Percentiles rank a stretch among this genome's conserved stretches.
phyloP scores from a whole-genome alignment of 2,113 vertebrate genomes.

The Climacteris rufus region DNA sequence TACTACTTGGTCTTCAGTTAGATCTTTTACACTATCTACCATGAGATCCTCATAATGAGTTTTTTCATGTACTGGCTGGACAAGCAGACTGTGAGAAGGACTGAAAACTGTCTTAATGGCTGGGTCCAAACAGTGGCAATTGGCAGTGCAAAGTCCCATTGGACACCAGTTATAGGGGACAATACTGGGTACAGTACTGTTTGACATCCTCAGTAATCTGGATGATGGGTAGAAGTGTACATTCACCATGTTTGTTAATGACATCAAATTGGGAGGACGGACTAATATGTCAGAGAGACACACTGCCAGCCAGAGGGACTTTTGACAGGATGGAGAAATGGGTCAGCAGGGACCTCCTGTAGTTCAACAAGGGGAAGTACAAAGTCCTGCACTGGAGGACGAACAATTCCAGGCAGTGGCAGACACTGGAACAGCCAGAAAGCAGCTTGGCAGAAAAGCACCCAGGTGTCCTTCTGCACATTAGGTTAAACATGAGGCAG shows the following conservation, averaged over 20 bases:
- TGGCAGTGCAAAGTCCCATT: background rate
- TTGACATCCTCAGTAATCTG: background rate
- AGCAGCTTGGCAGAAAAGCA: background rate
- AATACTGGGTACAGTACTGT: background rate
- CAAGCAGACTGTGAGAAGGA: background rate
- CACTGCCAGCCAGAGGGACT: background rate
- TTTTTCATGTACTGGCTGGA: background rate
- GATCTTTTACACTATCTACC: background rate
- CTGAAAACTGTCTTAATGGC: background rate
- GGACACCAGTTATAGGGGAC: background rate
- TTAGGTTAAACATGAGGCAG: background rate
- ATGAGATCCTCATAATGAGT: background rate
- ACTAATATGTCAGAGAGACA: background rate
- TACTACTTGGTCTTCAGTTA: background rate
- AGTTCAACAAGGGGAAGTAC: background rate
- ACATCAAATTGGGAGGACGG: background rate
- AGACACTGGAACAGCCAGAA: accelerated
- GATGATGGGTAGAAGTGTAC: background rate
- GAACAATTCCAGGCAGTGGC: background rate
- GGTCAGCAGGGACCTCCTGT: background rate
- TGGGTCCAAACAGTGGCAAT: background rate
- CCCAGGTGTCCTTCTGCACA: background rate
- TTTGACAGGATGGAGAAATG: background rate
- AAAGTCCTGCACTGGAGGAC: background rate
- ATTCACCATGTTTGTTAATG: background rate